Base-by-base conservation (phyloP, 2,113 vertebrate species). In the Rhinopomastus cyanomelas region DNA sequence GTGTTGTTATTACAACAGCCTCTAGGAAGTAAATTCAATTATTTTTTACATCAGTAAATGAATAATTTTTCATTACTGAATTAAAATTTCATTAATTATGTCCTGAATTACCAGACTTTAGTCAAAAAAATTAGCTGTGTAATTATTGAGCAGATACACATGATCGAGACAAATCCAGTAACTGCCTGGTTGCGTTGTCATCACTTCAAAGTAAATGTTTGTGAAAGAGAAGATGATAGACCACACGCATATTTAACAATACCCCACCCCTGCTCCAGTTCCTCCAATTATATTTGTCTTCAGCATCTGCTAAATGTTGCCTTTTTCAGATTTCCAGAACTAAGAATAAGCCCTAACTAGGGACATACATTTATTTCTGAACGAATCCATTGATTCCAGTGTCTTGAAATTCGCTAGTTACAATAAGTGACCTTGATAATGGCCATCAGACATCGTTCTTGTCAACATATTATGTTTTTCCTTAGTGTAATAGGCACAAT, bases 231-330 rank as follows among this genome's bases (percentile, higher is more conserved):
- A 59, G 5, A 4, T 22, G n/a, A 88, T 26, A 88, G 83, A 78
- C 51, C 49, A 89, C 60, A 12, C 88, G 30, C 39, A 36, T 27
- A 66, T 83, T 76, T 64, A 88, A 92, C 68, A 80, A 49, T 53
- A 88, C n/a, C 23, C 20, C 26, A 60, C 72, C 87, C 85, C 76
- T 78, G 21, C 21, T 92, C 65, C 85, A 95, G 86, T 64, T 88
- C 69, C 42, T 93, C 62, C 66, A 75, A 69, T 79, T 92, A 78
- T 72, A 51, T 93, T 34, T 87, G 52, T 52, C 80, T 83, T 87
- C 37, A 93, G 65, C 93, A 93, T 49, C 39, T 88, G 26, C 27
- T 74, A 75, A 42, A 85, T 39, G 18, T 29, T 42, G 57, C 25
- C 19, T 66, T 76, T 89, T 90, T 68, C 39, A 72, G 16, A 51